Conservation (phyloP, 2,888 invertebrate genomes). For the Hylaea fasciaria region DNA sequence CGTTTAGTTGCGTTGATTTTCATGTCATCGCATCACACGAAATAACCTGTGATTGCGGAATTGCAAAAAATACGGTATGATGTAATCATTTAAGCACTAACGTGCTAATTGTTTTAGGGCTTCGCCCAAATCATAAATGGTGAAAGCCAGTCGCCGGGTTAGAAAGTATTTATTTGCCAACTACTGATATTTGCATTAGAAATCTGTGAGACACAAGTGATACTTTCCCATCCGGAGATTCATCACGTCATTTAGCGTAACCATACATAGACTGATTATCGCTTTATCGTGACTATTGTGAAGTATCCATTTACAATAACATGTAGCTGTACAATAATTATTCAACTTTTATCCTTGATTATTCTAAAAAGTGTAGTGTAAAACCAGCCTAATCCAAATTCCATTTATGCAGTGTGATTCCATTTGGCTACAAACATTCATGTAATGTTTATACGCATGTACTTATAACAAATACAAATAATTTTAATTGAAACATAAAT, state of each 20-base stretch:
- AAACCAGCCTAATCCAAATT: no score
- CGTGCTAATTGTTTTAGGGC: conserved; percentile 53
- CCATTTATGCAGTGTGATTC: no score
- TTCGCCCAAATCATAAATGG: conserved; percentile 54
- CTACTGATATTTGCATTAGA: conserved; percentile 80
- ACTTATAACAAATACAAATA: no score
- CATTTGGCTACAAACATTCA: no score
- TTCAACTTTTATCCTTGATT: no score
- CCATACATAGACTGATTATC: conserved; percentile 15
- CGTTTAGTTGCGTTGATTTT: no score
- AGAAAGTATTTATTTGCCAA: conserved; percentile 75
- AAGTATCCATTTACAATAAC: no score
- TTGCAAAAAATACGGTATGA: conserved; percentile 9
- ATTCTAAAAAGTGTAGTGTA: no score
- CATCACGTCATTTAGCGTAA: conserved; percentile 40
- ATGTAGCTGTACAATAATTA: no score
- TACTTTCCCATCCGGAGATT: conserved; percentile 73
- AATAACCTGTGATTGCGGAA: not conserved
- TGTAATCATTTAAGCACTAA: conserved; percentile 32
- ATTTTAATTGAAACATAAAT: no score
- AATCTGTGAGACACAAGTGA: conserved; percentile 72
- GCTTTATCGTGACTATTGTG: conserved; percentile 1
- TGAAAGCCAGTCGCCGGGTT: conserved; percentile 74
- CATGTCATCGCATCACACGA: not conserved
- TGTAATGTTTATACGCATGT: no score